phyloP scores from a whole-genome alignment of 2,888 invertebrate species.

The Digitonthophagus gazella region DNA sequence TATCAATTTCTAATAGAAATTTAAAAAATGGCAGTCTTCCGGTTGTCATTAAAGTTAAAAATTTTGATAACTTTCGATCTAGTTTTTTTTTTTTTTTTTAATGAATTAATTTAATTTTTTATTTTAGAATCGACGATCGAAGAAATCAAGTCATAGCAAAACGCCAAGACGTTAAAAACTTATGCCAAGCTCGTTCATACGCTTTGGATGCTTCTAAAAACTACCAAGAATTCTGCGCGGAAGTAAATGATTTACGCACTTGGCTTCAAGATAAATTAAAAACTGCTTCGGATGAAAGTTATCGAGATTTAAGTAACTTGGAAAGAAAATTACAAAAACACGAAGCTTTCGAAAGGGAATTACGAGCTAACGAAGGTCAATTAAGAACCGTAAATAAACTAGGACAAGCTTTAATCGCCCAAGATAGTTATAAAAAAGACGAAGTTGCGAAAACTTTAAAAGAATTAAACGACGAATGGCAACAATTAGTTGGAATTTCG shows the following conservation, averaged over 20 bases:
- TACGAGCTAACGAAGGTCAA: conserved; percentile 92
- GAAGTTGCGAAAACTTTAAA: conserved; percentile 67
- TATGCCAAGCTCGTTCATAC: conserved; percentile 70
- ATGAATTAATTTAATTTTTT: conserved; percentile 11
- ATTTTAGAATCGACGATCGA: conserved; percentile 64
- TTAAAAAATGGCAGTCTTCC: too few species aligned
- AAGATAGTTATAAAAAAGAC: conserved; percentile 68
- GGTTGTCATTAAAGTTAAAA: too few species aligned
- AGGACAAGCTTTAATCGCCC: conserved; percentile 70
- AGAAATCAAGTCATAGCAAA: conserved; percentile 73
- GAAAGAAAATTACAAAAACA: conserved; percentile 94
- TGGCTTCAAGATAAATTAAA: conserved; percentile 93
- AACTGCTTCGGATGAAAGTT: conserved; percentile 90
- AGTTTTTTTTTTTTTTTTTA: conserved; percentile 4
- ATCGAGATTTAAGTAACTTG: conserved; percentile 83
- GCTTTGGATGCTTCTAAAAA: conserved; percentile 80
- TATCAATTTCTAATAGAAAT: too few species aligned
- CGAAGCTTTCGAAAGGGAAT: conserved; percentile 93
- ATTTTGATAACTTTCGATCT: too few species aligned
- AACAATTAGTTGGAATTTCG: conserved; percentile 67
- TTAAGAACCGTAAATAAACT: conserved; percentile 81
- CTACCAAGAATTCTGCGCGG: conserved; percentile 90
- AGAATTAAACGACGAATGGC: conserved; percentile 77
- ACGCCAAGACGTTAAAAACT: conserved; percentile 71
- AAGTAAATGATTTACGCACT: conserved; percentile 82